Conservation (phyloP, 2,888 invertebrate genomes). For the Yponomeuta malinellus region DNA sequence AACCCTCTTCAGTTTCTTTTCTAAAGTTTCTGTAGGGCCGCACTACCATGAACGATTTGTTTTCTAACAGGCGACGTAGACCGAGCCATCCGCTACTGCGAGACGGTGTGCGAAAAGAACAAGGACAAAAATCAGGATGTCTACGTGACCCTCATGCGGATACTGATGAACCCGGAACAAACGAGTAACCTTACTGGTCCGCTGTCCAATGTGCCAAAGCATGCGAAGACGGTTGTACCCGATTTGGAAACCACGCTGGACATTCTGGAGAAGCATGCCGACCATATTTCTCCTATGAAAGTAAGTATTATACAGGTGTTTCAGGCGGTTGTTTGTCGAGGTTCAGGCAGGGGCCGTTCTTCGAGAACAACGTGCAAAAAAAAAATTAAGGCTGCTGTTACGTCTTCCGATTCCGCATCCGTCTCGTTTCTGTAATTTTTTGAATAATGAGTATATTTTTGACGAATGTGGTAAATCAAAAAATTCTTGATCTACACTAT, state of each 20-base stretch:
- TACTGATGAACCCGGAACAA: constrained; percentile 56
- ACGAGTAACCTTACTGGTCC: constrained; percentile 52
- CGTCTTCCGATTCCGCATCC: no score
- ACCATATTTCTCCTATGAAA: constrained; percentile 88
- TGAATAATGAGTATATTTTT: no score
- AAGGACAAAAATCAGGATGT: constrained; percentile 66
- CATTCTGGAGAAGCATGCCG: constrained; percentile 88
- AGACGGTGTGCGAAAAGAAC: constrained; percentile 76
- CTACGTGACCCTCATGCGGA: constrained; percentile 78
- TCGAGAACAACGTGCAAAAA: no score
- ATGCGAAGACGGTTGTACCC: constrained; percentile 79
- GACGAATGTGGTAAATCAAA: no score
- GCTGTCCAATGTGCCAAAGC: constrained; percentile 60
- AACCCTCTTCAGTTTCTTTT: no score
- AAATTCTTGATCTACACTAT: no score
- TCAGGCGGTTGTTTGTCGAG: no score
- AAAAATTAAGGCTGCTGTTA: no score
- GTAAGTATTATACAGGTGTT: constrained; percentile 44
- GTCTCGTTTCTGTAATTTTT: no score
- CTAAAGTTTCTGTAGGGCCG: no score
- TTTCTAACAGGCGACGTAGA: constrained; percentile 79
- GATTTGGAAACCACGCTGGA: constrained; percentile 87
- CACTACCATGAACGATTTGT: not conserved
- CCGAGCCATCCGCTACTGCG: constrained; percentile 90
- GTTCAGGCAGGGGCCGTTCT: no score